Evolutionary conservation across 1,140 invertebrate species (phyloP).

Genomic region (Meloidogyne exigua): DNA sequence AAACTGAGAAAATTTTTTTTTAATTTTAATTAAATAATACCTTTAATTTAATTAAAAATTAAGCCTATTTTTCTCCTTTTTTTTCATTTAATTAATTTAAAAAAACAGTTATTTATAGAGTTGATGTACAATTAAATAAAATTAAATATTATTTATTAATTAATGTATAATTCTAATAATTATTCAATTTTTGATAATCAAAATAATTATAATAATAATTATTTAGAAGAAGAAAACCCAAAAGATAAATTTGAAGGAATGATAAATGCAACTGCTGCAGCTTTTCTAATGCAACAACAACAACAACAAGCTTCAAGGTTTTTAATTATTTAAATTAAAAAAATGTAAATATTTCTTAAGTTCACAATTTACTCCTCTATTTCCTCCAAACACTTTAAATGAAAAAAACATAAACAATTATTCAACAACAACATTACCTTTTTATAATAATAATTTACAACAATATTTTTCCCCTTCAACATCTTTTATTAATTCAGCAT

Average conservation of each 20-base stretch:
- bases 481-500: slow-evolving; percentile 3
- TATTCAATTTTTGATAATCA: not conserved
- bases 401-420: slow-evolving; percentile 7
- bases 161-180: slow-evolving; percentile 5
- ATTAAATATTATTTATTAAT: too few species aligned
- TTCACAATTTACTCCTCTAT: not conserved
- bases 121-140: not conserved
- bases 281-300: not conserved
- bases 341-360: not conserved
- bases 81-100: not conserved
- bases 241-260: slow-evolving; percentile 5
- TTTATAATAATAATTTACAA: slow-evolving; percentile 4
- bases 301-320: not conserved
- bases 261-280: not conserved
- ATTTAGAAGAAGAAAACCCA: not conserved
- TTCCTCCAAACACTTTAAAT: not conserved
- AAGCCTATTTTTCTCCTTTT: not conserved
- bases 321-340: too few species aligned
- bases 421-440: not conserved
- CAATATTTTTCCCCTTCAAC: not conserved
- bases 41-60: not conserved
- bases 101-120: not conserved
- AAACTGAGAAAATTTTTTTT: too few species aligned
- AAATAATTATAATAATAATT: not conserved
- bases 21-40: too few species aligned